phyloP scores from a whole-genome alignment of 2,888 invertebrate species.

The Trissolcus japonicus region DNA sequence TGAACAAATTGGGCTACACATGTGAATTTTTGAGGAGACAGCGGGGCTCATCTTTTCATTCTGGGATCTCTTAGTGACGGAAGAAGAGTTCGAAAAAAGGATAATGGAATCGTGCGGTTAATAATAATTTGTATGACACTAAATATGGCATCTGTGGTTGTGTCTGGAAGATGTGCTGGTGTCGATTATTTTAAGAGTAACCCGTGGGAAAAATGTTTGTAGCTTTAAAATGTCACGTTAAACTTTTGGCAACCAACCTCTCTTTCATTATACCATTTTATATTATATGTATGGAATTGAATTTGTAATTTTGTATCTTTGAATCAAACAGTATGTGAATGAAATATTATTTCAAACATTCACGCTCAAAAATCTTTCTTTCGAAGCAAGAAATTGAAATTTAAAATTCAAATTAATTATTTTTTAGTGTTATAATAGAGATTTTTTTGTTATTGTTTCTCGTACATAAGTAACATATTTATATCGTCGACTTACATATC shows the following conservation, averaged over 20 bases:
- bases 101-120: slow-evolving; percentile 62
- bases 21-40: slow-evolving; percentile 58
- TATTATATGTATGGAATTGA: no score
- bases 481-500: no score
- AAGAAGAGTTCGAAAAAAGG: slow-evolving; percentile 56
- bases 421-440: no score
- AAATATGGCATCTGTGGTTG: slow-evolving; percentile 47
- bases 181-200: slow-evolving; percentile 47
- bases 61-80: slow-evolving; percentile 33
- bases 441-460: no score
- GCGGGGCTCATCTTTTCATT: slow-evolving; percentile 32
- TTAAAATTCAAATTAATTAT: no score
- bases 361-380: no score
- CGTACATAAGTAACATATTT: no score
- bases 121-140: slow-evolving; percentile 54
- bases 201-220: slow-evolving; percentile 46
- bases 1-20: slow-evolving; percentile 47
- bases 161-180: slow-evolving; percentile 36
- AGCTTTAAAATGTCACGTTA: slow-evolving; percentile 16
- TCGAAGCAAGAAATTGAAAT: no score
- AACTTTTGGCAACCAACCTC: slow-evolving; percentile 31
- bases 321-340: no score
- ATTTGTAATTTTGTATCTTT: no score
- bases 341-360: no score
- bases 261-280: slow-evolving; percentile 19